Evolutionary conservation across 1,140 invertebrate genomes (phyloP).

Genomic region (Eciton burchellii): DNA sequence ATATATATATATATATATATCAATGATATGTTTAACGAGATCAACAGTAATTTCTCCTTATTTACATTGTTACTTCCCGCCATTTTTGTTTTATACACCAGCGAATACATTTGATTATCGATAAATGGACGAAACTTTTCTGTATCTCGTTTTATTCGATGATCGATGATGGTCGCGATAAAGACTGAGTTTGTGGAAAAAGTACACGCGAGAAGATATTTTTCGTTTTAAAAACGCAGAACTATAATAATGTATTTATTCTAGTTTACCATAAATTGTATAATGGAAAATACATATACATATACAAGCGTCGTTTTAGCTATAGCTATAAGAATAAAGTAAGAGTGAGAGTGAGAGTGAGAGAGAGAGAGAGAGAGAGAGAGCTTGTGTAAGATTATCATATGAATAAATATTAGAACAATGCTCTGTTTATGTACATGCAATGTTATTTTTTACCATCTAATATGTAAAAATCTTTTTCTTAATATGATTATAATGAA

Average conservation of each 20-base stretch:
- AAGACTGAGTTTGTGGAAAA: conserved; percentile 16
- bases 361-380: no score
- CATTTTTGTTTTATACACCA: conserved; percentile 22
- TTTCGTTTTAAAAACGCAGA: not conserved
- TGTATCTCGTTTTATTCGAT: conserved; percentile 35
- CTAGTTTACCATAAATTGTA: conserved; percentile 29
- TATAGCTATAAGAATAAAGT: conserved; percentile 42
- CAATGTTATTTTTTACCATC: not conserved
- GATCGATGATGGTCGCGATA: not conserved
- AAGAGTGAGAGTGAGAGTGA: not conserved
- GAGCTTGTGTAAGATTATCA: conserved; percentile 35
- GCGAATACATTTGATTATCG: conserved; percentile 26
- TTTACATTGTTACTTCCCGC: not conserved
- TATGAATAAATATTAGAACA: conserved; percentile 41
- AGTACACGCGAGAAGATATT: not conserved
- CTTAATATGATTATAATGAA: not conserved
- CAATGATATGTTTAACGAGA: no score
- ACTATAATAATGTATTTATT: conserved; percentile 42
- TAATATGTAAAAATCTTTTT: not conserved
- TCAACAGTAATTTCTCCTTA: not conserved
- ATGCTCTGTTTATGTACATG: conserved; percentile 1
- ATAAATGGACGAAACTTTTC: not conserved
- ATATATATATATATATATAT: no score
- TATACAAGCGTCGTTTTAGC: conserved; percentile 24
- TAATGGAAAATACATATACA: not conserved